These are phyloP conservation scores for Eucidaris tribuloides DNA, from an alignment of 35 echinoderm and acorn worm species.

Conservation along the genomic window DNA sequence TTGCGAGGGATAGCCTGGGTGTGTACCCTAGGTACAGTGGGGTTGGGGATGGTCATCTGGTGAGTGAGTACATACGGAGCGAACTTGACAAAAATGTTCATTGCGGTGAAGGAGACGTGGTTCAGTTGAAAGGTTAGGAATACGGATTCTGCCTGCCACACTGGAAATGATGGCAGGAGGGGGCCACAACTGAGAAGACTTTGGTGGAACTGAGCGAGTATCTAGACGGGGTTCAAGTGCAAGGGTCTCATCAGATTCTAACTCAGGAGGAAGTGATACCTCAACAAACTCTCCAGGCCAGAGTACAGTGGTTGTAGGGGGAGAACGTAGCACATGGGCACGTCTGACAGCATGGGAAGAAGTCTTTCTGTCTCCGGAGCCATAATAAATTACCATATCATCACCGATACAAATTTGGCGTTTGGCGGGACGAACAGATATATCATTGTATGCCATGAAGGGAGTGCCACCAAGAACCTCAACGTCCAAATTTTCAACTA, in stretches of 20 bases:
- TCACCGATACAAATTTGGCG: conserved; percentile 15
- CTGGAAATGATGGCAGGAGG: background rate
- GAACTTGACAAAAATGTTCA: conserved; percentile 39
- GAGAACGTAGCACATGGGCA: background rate
- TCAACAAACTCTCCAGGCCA: conserved; percentile 37
- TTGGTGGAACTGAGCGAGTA: background rate
- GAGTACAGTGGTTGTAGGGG: background rate
- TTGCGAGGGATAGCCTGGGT: background rate
- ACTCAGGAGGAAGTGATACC: background rate
- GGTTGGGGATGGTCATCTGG: background rate
- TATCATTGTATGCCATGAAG: conserved; percentile 63
- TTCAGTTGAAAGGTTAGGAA: conserved; percentile 22
- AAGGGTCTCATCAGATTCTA: background rate
- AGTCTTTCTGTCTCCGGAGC: background rate
- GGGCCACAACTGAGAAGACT: conserved; percentile 3
- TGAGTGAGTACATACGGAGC: background rate
- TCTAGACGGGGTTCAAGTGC: conserved; percentile 1
- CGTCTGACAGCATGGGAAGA: conserved; percentile 3
- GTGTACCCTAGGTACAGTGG: background rate
- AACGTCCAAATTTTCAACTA: conserved; percentile 58
- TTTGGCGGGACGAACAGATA: conserved; percentile 9
- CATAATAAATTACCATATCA: background rate
- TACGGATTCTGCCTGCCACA: conserved; percentile 34
- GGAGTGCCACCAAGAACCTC: conserved; percentile 63
- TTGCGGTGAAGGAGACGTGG: conserved; percentile 24